Evolutionary conservation across 2,113 vertebrate genomes (phyloP).

Genomic region (Hypocryptadius cinnamomeus): DNA sequence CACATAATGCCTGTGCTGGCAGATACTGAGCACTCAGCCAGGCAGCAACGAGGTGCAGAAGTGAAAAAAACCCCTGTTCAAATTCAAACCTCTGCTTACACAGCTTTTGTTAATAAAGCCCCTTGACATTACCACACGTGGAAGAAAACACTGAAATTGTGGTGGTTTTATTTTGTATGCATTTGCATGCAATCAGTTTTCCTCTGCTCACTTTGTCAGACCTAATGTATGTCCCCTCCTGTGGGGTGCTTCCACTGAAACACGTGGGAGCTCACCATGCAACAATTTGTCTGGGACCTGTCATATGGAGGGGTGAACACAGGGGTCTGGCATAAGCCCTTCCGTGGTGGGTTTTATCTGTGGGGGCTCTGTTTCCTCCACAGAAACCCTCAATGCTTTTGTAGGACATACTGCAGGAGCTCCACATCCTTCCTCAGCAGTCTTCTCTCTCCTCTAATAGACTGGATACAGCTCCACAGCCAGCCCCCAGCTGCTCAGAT

Average conservation of each 20-base stretch:
- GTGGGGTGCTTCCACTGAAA: not conserved
- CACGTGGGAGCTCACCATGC: not conserved
- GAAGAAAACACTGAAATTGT: not conserved
- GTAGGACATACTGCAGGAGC: not conserved
- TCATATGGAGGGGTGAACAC: not conserved
- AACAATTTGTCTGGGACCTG: not conserved
- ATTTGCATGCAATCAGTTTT: not conserved
- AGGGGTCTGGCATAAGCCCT: not conserved
- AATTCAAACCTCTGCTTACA: not conserved
- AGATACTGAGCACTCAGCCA: not conserved
- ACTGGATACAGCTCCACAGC: not conserved
- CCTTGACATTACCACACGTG: fast-evolving
- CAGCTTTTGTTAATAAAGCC: not conserved
- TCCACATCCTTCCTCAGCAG: not conserved
- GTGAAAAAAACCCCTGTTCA: not conserved
- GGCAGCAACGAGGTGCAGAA: not conserved
- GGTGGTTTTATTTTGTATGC: not conserved
- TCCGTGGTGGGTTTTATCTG: not conserved
- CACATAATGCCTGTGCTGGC: not conserved
- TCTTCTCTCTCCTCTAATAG: not conserved
- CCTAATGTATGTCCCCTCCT: not conserved
- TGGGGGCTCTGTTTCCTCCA: not conserved
- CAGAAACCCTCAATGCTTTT: not conserved
- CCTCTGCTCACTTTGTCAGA: not conserved
- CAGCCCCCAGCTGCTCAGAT: not conserved